Percentiles rank a stretch among this genome's conserved stretches.
These are phyloP conservation scores for Hucho hucho DNA, from an alignment of 2,113 vertebrate genomes.

Conservation along the genomic window DNA sequence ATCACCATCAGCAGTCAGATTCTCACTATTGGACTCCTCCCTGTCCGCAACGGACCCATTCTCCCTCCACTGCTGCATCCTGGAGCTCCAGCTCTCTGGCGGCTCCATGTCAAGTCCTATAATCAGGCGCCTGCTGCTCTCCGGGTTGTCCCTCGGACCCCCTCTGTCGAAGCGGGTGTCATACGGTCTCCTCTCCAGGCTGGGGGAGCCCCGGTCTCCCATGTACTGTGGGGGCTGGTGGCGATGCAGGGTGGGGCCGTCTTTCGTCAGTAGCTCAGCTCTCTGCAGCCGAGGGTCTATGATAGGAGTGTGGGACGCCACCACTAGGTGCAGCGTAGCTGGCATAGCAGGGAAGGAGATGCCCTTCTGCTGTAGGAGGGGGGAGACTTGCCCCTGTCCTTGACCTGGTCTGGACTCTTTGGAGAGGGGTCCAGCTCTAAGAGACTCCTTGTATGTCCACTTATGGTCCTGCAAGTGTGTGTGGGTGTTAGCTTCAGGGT, in stretches of 20 bases:
- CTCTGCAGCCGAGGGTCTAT: slow-evolving; percentile 39
- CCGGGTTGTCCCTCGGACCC: slow-evolving; percentile 34
- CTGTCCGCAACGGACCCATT: background rate
- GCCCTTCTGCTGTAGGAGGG: background rate
- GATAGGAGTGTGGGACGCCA: slow-evolving; percentile 39
- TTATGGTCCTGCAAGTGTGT: slow-evolving; percentile 18
- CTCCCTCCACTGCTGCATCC: slow-evolving; percentile 40
- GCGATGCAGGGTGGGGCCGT: slow-evolving; percentile 39
- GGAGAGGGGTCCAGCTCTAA: slow-evolving; percentile 22
- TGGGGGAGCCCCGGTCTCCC: slow-evolving; percentile 21
- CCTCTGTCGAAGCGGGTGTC: slow-evolving; percentile 25
- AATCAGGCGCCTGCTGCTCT: slow-evolving; percentile 22
- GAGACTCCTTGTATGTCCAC: slow-evolving; percentile 24
- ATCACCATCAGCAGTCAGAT: background rate
- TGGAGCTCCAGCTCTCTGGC: slow-evolving; percentile 46
- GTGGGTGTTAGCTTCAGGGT: slow-evolving; percentile 28
- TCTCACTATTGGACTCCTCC: slow-evolving; percentile 3
- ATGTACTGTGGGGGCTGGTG: slow-evolving; percentile 52
- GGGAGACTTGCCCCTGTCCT: background rate
- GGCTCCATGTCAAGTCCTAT: slow-evolving; percentile 29
- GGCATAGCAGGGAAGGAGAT: slow-evolving; percentile 32
- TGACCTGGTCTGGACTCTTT: slow-evolving; percentile 12
- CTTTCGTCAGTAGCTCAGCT: slow-evolving; percentile 6
- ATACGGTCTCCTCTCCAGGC: slow-evolving; percentile 22
- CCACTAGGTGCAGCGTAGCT: slow-evolving; percentile 26